phyloP scores from a whole-genome alignment of 2,888 invertebrate species.

The Podotricha telesiphe region DNA sequence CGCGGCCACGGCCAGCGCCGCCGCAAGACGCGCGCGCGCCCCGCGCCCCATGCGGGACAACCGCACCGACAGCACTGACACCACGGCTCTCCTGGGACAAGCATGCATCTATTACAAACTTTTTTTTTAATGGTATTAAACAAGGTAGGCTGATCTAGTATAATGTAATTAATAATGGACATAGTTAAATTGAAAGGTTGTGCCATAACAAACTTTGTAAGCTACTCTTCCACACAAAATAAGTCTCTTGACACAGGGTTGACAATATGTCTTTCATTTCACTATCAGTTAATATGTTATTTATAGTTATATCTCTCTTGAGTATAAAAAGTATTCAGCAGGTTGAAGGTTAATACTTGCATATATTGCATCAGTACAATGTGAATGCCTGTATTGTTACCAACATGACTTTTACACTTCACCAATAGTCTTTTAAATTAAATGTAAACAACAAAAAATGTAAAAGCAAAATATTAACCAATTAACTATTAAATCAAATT shows the following conservation, averaged over 20 bases:
- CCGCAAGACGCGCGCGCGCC: constrained; percentile 54
- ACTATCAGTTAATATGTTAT: not conserved
- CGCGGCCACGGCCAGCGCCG: constrained; percentile 47
- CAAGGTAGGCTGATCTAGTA: no score
- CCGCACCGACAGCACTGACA: constrained; percentile 49
- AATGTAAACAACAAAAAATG: not conserved
- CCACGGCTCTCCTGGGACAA: constrained; percentile 1
- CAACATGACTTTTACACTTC: no score
- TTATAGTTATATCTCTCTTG: not conserved
- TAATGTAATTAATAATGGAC: no score
- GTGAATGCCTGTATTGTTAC: not conserved
- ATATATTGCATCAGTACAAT: not conserved
- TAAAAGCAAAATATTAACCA: not conserved
- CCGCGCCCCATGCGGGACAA: constrained; percentile 53
- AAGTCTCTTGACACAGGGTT: no score
- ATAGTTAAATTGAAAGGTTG: no score
- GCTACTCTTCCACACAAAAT: no score
- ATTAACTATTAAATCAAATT: no score
- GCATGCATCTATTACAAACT: not conserved
- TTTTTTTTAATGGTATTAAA: not conserved
- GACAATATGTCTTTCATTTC: no score
- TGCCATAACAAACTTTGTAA: no score
- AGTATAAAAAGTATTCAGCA: not conserved
- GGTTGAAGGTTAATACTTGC: not conserved
- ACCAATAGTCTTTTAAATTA: no score